Percentiles rank a stretch among this genome's conserved stretches.
Conservation (phyloP, 2,888 invertebrate species). For the Mylabris sibirica region DNA sequence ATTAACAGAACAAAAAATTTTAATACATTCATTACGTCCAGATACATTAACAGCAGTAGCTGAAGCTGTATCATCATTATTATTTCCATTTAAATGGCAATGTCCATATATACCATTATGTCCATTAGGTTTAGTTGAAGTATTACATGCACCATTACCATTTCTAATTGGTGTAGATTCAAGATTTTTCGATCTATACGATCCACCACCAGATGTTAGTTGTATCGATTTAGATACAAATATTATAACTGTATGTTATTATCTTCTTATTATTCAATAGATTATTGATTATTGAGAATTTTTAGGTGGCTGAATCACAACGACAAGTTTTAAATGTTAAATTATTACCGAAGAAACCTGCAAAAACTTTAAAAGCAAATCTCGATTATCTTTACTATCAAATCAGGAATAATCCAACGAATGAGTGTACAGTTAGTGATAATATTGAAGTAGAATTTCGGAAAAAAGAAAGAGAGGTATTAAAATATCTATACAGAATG, state of each 20-base stretch:
- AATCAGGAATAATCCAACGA: slow-evolving; percentile 60
- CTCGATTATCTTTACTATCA: slow-evolving; percentile 78
- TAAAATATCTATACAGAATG: too few species aligned
- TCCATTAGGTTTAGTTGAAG: slow-evolving; percentile 94
- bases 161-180: slow-evolving; percentile 98
- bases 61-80: slow-evolving; percentile 92
- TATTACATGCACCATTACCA: slow-evolving; percentile 95
- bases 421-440: slow-evolving; percentile 40
- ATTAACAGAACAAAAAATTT: slow-evolving; percentile 95
- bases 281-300: slow-evolving; percentile 26
- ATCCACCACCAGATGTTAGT: slow-evolving; percentile 95
- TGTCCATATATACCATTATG: slow-evolving; percentile 99
- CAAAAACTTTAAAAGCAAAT: slow-evolving; percentile 79
- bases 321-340: slow-evolving; percentile 77
- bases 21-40: slow-evolving; percentile 94
- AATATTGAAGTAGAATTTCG: slow-evolving; percentile 83
- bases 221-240: slow-evolving; percentile 99
- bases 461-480: slow-evolving; percentile 74
- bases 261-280: slow-evolving; percentile 20
- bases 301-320: slow-evolving; percentile 85
- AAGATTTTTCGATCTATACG: slow-evolving; percentile 95
- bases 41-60: slow-evolving; percentile 96
- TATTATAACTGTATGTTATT: slow-evolving; percentile 79
- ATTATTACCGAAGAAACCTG: slow-evolving; percentile 86
- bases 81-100: slow-evolving; percentile 99